Evolutionary conservation across 1,140 invertebrate genomes (phyloP), one percentile per base, ranked within the genome.

Genomic region (Asbolus verrucosus): DNA sequence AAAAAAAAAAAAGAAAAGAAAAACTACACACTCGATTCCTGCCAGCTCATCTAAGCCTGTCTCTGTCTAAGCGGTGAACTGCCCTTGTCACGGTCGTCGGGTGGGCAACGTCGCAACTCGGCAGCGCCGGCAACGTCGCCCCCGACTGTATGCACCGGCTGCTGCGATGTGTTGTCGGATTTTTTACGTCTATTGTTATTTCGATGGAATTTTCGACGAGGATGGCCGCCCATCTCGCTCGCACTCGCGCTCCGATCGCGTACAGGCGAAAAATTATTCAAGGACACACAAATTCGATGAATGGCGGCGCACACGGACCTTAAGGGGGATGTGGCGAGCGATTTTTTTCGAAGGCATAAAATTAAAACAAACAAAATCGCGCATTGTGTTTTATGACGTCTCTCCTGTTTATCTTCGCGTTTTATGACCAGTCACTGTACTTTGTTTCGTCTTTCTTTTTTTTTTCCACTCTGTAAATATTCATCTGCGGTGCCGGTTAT

Each of bases 31-130:
- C 59, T 30, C 41, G 62, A 70, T 65, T 70, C 68, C 63, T 65
- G 65, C 62, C 41, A 65, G 61, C 65, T 70, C 62, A 67, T 71
- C 65, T 50, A 21, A 24, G 9, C 19, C 41, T 67, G 19, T 67
- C 14, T 30, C 27, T 31, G 19, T 8, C 13, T 33, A 33, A 38
- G 24, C 70, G 70, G 70, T 67, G 63, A 61, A 63, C 50, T 65
- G 70, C 65, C 65, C 65, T 71, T 71, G 70, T 71, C 63, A 60
- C 46, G 46, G 46, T 21, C 46, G 46, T 27, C 46, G 21, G 2
- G 5, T n/a, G 11, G 46, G 46, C 46, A 54, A 54, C 46, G 11
- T 54, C 18, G 46, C 3, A 54, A 14, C n/a, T 8, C 2, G 11
- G 1, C 11, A 14, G 2, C 11, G n/a, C 46, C n/a, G 46, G 46